A percentile compares a stretch with the other conserved stretches of the same genome.
These are phyloP conservation scores for Triplophysa yarkandensis DNA, from an alignment of 2,797 vertebrate genomes.

Conservation along the genomic window DNA sequence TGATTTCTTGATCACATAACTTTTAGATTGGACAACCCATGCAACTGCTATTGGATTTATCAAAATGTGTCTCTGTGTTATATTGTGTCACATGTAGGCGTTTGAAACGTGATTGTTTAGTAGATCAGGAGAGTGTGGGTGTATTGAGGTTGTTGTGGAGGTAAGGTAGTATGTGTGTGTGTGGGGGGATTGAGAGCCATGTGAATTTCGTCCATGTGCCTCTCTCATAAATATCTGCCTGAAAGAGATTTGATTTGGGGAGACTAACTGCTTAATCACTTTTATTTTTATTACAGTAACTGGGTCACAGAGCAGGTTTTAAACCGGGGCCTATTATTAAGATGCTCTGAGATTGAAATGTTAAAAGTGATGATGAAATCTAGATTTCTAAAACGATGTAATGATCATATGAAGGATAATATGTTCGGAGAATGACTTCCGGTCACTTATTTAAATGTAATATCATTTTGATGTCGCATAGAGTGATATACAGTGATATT, in stretches of 20 bases:
- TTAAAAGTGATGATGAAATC: not conserved
- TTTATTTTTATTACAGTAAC: constrained; percentile 51
- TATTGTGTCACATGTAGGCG: constrained; percentile 12
- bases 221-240: constrained; percentile 46
- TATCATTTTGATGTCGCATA: too few species aligned
- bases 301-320: constrained; percentile 57
- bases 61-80: not conserved
- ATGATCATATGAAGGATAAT: too few species aligned
- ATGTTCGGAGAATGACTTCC: too few species aligned
- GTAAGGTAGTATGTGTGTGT: constrained; percentile 1
- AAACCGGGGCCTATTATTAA: constrained; percentile 30
- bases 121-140: constrained; percentile 22
- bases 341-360: not conserved
- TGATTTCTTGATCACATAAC: too few species aligned
- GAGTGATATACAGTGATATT: too few species aligned
- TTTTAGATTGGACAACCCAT: not conserved
- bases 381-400: too few species aligned
- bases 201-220: constrained; percentile 56
- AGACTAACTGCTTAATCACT: constrained; percentile 71
- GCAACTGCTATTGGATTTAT: constrained; percentile 9
- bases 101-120: constrained; percentile 26
- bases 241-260: constrained; percentile 58
- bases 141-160: constrained; percentile 29
- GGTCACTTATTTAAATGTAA: too few species aligned
- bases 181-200: constrained; percentile 55